These are phyloP conservation scores for Hypanus sabinus DNA, from an alignment of 2,113 vertebrate species.

Conservation along the genomic window DNA sequence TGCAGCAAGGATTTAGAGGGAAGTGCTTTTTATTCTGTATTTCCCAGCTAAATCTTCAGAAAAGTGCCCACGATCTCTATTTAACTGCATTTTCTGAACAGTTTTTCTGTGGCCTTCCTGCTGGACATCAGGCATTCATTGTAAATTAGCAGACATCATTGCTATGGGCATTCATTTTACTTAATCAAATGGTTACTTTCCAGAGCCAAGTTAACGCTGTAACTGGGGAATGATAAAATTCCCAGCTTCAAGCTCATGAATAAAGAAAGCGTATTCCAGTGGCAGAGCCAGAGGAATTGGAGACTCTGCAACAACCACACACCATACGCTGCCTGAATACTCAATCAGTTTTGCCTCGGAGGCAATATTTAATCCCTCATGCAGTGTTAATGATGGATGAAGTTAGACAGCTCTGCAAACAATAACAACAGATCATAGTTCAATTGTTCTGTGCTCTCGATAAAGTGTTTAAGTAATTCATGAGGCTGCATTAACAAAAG, in stretches of 20 bases:
- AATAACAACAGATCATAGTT: neutral
- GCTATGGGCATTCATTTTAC: neutral
- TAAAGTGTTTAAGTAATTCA: neutral
- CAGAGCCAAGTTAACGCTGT: neutral
- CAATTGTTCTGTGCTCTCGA: neutral
- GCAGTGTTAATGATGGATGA: constrained; percentile 19
- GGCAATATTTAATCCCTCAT: neutral
- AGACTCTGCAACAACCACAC: neutral
- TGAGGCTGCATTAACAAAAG: neutral
- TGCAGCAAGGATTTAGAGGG: too few species aligned
- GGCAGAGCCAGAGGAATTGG: neutral
- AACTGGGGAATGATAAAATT: constrained; percentile 1
- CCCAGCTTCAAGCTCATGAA: too few species aligned
- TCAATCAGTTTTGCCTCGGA: neutral
- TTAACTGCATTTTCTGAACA: too few species aligned
- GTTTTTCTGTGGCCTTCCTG: too few species aligned
- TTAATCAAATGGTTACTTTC: neutral
- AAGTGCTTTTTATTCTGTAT: too few species aligned
- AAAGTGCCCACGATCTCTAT: too few species aligned
- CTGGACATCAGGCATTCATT: too few species aligned
- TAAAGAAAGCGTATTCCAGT: neutral
- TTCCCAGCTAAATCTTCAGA: too few species aligned
- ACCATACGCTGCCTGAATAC: neutral
- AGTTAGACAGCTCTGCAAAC: neutral
- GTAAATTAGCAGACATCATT: too few species aligned